Percentiles rank a stretch among this genome's conserved stretches.
phyloP scores from a whole-genome alignment of 2,797 vertebrate species.

The Tolypeutes matacus region DNA sequence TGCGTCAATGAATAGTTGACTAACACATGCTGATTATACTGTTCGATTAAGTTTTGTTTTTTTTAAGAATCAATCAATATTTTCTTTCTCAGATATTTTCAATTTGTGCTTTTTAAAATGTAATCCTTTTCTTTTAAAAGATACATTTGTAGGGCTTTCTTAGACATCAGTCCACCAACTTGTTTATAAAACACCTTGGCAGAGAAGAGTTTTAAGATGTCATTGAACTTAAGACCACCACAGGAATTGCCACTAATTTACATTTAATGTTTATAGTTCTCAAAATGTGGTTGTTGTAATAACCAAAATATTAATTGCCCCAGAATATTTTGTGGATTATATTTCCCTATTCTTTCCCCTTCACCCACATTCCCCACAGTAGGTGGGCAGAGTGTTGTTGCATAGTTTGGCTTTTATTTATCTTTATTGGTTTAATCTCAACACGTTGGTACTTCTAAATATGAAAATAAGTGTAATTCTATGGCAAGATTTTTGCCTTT shows the following conservation, averaged over 20 bases:
- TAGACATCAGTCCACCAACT: slow-evolving; percentile 68
- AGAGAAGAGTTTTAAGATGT: slow-evolving; percentile 80
- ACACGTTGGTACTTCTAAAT: slow-evolving; percentile 73
- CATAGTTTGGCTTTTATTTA: slow-evolving; percentile 81
- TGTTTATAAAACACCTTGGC: slow-evolving; percentile 85
- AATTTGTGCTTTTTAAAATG: slow-evolving; percentile 67
- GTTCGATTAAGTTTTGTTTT: slow-evolving; percentile 70
- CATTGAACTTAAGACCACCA: slow-evolving; percentile 77
- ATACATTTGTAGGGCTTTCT: slow-evolving; percentile 59
- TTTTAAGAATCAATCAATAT: slow-evolving; percentile 75
- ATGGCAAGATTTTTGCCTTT: slow-evolving; percentile 59
- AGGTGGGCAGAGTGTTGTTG: slow-evolving; percentile 81
- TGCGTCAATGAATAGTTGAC: slow-evolving; percentile 35
- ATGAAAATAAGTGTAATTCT: slow-evolving; percentile 67
- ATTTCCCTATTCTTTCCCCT: slow-evolving; percentile 81
- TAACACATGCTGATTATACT: slow-evolving; percentile 52
- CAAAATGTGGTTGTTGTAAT: slow-evolving; percentile 80
- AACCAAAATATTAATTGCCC: slow-evolving; percentile 84
- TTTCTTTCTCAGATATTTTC: slow-evolving; percentile 77
- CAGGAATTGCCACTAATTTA: slow-evolving; percentile 84
- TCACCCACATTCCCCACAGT: slow-evolving; percentile 76
- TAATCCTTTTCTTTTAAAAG: slow-evolving; percentile 67
- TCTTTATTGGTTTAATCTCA: slow-evolving; percentile 76
- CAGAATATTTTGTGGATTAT: slow-evolving; percentile 80
- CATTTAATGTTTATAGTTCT: slow-evolving; percentile 85